Base-by-base conservation (phyloP, 2,888 invertebrate species). In the Apotomis capreana region DNA sequence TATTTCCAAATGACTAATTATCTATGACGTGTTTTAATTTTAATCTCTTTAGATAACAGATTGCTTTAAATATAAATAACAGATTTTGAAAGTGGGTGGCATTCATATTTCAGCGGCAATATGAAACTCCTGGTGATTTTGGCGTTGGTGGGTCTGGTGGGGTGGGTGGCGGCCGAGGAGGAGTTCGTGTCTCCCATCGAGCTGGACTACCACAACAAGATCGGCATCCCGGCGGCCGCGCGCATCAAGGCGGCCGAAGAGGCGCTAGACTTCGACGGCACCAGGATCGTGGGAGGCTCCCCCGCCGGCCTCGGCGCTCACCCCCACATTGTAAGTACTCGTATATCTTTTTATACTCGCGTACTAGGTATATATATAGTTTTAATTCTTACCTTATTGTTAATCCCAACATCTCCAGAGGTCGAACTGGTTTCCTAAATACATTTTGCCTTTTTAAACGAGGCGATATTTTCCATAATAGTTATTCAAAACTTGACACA, bases 261-360 rank as follows among this genome's bases (percentile, higher is more conserved):
- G 26, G 80, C 81, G 4, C 55, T 57, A 15, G 80, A 81, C 74
- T 80, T 82, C 70, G 82, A 79, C 59, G 81, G 81, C 13, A 69
- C 74, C 58, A 82, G 81, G 73, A 81, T 84, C 58, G 78, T 79
- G 4, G 83, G 83, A 6, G 84, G 84, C 51, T 70, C 73, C 1
- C 26, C 77, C 1, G 75, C 83, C 0, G 8, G 36, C 3, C 67
- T 81, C 1, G 84, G 84, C 12, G 74, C 72, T 10, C 77, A 78
- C 52, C 81, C 81, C 3, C 76, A 77, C 58, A 60, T 80, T 61
- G 83, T 83, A 51, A 76, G 79, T 52, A n/a, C n/a, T n/a, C n/a
- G n/a, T n/a, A 9, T 46, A 51, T 10, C n/a, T 49, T 37, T 26
- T 26, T 26, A 26, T 26, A 2, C 26, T 26, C 26, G 26, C 26